These are phyloP conservation scores for Lepidocyrtoides sp. DNA, from an alignment of 2,888 invertebrate species.

Conservation along the genomic window DNA sequence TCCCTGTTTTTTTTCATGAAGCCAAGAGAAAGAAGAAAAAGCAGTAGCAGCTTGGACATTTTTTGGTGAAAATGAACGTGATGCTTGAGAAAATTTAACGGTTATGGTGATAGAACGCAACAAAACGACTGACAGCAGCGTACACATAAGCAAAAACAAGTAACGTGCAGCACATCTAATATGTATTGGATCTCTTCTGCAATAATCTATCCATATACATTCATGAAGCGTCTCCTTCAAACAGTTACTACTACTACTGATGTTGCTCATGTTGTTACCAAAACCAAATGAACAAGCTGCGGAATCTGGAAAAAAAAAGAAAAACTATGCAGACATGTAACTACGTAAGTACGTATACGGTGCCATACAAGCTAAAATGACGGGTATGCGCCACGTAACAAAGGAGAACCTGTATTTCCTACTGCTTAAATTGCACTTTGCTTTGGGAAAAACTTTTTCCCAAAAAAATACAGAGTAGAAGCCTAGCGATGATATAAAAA, in stretches of 20 bases:
- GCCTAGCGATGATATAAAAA: too few species aligned
- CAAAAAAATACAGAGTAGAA: neutral
- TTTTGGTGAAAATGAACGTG: slow-evolving; percentile 64
- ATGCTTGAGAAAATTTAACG: slow-evolving; percentile 51
- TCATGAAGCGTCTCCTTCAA: slow-evolving; percentile 49
- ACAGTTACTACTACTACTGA: neutral
- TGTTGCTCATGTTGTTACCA: slow-evolving; percentile 27
- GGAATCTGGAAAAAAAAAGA: neutral
- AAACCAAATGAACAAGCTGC: neutral
- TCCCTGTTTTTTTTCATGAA: neutral
- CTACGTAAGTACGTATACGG: neutral
- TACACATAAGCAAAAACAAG: neutral
- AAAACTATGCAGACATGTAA: neutral
- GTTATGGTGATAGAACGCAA: slow-evolving; percentile 54
- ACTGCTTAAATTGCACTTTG: slow-evolving; percentile 66
- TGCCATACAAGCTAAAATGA: neutral
- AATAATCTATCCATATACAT: slow-evolving; percentile 74
- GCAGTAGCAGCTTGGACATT: slow-evolving; percentile 47
- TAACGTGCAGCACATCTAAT: slow-evolving; percentile 47
- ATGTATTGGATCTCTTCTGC: slow-evolving; percentile 64
- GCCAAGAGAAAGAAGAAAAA: neutral
- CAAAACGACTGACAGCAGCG: slow-evolving; percentile 10
- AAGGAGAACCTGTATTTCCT: slow-evolving; percentile 17
- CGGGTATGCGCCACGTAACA: slow-evolving; percentile 5
- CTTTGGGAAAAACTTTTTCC: slow-evolving; percentile 46